These are phyloP conservation scores for Epistrophe eligans DNA, from an alignment of 2,888 invertebrate species.

Conservation along the genomic window DNA sequence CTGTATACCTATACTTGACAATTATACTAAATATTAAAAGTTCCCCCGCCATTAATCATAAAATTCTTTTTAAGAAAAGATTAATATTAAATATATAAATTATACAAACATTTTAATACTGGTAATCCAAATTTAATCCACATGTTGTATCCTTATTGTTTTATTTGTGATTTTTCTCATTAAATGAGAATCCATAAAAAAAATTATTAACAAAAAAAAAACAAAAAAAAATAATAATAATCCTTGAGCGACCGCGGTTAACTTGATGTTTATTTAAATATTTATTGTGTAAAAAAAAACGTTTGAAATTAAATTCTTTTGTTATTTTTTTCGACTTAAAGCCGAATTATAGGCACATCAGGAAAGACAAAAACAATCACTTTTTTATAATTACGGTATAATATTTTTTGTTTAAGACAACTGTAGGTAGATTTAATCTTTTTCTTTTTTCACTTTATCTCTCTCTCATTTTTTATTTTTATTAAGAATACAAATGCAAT, in stretches of 20 bases:
- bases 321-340: slow-evolving; percentile 42
- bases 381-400: slow-evolving; percentile 29
- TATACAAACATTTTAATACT: slow-evolving; percentile 72
- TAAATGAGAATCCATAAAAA: slow-evolving; percentile 61
- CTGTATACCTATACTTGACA: neutral
- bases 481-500: neutral
- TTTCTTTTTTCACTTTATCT: neutral
- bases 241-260: neutral
- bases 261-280: neutral
- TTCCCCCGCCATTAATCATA: slow-evolving; percentile 53
- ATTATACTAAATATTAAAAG: neutral
- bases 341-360: slow-evolving; percentile 63
- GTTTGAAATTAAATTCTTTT: slow-evolving; percentile 2
- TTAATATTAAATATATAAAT: slow-evolving; percentile 6
- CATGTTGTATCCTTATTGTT: slow-evolving; percentile 64
- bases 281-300: neutral
- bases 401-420: slow-evolving; percentile 26
- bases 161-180: slow-evolving; percentile 38
- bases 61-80: neutral
- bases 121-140: slow-evolving; percentile 75
- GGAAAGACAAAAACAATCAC: slow-evolving; percentile 46
- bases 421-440: neutral
- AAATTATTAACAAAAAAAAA: neutral
- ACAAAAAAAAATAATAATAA: neutral
- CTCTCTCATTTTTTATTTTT: neutral